phyloP scores from a whole-genome alignment of 2,113 vertebrate genomes.

The Trogon surrucura region DNA sequence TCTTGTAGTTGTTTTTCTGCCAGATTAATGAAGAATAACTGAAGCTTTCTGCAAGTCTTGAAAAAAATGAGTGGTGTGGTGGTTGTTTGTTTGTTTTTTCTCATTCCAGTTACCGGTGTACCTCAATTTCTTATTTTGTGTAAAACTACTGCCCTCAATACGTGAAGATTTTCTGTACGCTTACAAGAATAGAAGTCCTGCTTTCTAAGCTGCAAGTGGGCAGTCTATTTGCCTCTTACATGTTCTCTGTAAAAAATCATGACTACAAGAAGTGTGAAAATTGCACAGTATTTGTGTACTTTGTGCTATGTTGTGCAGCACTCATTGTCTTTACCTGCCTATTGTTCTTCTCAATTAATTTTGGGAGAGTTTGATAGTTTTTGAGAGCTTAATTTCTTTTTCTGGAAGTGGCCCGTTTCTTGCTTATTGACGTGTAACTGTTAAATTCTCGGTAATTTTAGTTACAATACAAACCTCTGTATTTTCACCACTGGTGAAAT shows the following conservation, averaged over 20 bases:
- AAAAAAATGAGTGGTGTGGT: not conserved
- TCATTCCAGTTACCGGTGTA: not conserved
- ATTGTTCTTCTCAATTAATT: not conserved
- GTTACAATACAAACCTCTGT: not conserved
- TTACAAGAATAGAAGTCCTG: not conserved
- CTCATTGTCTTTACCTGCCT: not conserved
- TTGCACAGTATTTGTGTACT: not conserved
- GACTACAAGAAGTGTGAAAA: not conserved
- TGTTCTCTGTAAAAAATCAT: not conserved
- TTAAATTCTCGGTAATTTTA: not conserved
- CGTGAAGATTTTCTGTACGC: not conserved
- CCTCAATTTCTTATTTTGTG: not conserved
- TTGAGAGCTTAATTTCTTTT: not conserved
- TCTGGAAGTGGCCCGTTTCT: not conserved
- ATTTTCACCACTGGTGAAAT: not conserved
- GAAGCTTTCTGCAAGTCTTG: not conserved
- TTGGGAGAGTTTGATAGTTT: not conserved
- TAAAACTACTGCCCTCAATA: not conserved
- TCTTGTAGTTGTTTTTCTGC: not conserved
- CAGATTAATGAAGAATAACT: not conserved
- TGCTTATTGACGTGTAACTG: rapidly evolving
- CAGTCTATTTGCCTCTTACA: not conserved
- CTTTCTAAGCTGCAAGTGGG: not conserved
- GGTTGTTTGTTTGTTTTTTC: no score
- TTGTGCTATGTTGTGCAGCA: not conserved